phyloP scores from a whole-genome alignment of 2,797 vertebrate genomes.

The Microctenopoma steveboyesi region DNA sequence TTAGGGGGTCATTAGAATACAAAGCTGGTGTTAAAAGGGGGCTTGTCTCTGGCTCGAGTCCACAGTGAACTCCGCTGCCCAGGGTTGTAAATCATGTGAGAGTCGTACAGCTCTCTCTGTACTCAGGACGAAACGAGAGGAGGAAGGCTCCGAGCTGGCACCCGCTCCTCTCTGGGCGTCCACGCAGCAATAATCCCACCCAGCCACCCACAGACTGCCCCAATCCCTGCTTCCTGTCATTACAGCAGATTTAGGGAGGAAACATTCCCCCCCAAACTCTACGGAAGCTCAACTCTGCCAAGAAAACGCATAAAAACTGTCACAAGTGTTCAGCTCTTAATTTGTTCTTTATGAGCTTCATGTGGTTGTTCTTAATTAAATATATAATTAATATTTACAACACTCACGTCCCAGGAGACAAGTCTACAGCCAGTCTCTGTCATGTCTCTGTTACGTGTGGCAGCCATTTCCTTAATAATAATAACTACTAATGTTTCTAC shows the following conservation, averaged over 20 bases:
- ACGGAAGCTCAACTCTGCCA: background rate
- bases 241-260: conserved; percentile 36
- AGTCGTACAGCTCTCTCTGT: conserved; percentile 14
- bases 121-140: conserved; percentile 20
- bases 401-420: background rate
- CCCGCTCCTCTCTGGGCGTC: conserved; percentile 36
- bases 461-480: too few species aligned
- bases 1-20: conserved; percentile 65
- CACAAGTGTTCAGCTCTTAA: background rate
- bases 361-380: background rate
- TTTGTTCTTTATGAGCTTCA: too few species aligned
- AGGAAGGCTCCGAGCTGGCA: conserved; percentile 26
- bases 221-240: conserved; percentile 53
- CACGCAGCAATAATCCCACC: conserved; percentile 44
- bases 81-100: conserved; percentile 53
- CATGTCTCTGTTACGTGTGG: too few species aligned
- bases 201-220: conserved; percentile 45
- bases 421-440: too few species aligned
- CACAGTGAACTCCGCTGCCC: conserved; percentile 55
- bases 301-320: background rate
- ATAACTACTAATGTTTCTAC: too few species aligned
- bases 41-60: conserved; percentile 46
- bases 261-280: too few species aligned
- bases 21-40: conserved; percentile 69
- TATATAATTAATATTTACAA: background rate